Conservation (phyloP, 2,888 invertebrate genomes). For the Athrips mouffetella region DNA sequence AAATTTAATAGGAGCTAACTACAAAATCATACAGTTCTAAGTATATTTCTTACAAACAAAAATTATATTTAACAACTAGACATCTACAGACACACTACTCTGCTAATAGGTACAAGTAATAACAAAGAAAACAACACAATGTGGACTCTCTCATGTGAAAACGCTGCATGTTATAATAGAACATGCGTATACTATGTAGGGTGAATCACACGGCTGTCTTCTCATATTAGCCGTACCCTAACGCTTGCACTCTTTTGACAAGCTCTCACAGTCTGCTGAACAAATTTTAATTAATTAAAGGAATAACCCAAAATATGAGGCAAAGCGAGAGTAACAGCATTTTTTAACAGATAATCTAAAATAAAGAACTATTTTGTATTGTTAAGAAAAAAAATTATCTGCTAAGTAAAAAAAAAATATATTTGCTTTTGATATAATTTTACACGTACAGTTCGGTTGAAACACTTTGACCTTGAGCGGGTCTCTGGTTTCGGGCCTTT, state of each 20-base stretch:
- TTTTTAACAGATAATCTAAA: not conserved
- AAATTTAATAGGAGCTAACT: too few species aligned
- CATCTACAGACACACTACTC: not conserved
- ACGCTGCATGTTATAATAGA: not conserved
- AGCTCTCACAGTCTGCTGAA: slow-evolving; percentile 54
- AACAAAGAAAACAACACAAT: not conserved
- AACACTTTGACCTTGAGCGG: too few species aligned
- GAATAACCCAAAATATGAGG: not conserved
- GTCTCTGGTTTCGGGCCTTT: too few species aligned
- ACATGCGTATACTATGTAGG: slow-evolving; percentile 24
- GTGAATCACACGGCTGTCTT: slow-evolving; percentile 54
- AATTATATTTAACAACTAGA: not conserved
- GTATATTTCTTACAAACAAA: slow-evolving; percentile 25
- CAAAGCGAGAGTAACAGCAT: not conserved
- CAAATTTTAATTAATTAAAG: slow-evolving; percentile 44
- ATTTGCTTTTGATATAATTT: too few species aligned
- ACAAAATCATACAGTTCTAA: too few species aligned
- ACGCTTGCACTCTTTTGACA: slow-evolving; percentile 49
- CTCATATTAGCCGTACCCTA: slow-evolving; percentile 43
- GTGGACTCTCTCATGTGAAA: not conserved
- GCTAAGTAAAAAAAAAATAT: too few species aligned
- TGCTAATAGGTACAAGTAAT: not conserved
- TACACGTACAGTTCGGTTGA: too few species aligned
- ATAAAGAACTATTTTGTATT: not conserved
- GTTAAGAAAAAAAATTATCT: too few species aligned